Base-by-base conservation (phyloP, 1,140 invertebrate genomes). In the Piezodorus guildinii region DNA sequence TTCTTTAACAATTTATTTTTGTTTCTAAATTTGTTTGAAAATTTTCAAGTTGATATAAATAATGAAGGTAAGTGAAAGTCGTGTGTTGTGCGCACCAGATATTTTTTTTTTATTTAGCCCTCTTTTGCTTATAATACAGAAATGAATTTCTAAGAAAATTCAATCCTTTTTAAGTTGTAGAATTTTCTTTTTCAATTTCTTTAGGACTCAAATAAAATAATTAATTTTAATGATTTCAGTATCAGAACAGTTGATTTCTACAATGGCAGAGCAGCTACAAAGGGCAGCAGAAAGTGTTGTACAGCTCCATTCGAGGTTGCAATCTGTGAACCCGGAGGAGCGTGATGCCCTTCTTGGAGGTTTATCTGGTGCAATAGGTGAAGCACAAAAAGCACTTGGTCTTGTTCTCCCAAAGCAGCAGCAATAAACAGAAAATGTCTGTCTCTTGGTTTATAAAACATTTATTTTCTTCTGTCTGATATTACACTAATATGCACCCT, bases 251-350 rank as follows among this genome's bases (percentile, higher is more conserved):
- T 72, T 85, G 51, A 84, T 83, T 69, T 77, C 80, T 34, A 80
- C 82, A 23, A 77, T 85, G 46, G 80, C 83, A 15, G 79, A 82
- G 62, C 80, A 85, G 70, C 71, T 85, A 56, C 83, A 80, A 14
- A 74, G 77, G 66, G 81, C 83, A 1, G 82, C 83, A 0, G 79
- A 82, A 64, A 83, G 83, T 63, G 83, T 85, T 16, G 82, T 83
- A 0, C 79, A 83, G 68, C 72, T 86, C 44, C 84, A 85, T 72
- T 78, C 82, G 63, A 77, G 79, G 49, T 70, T 85, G 4, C 74
- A 78, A 59, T 59, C 62, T 3, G 49, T 62, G 21, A 52, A 68
- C 43, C 64, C 54, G 4, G 51, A 19, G 9, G 58, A 66, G n/a
- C 54, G 64, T 19, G 64, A 65, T 43, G 54, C 56, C 16, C 60